Evolutionary conservation across 2,888 invertebrate species (phyloP), one percentile per base, ranked within the genome.

Genomic region (Parnassius apollo): DNA sequence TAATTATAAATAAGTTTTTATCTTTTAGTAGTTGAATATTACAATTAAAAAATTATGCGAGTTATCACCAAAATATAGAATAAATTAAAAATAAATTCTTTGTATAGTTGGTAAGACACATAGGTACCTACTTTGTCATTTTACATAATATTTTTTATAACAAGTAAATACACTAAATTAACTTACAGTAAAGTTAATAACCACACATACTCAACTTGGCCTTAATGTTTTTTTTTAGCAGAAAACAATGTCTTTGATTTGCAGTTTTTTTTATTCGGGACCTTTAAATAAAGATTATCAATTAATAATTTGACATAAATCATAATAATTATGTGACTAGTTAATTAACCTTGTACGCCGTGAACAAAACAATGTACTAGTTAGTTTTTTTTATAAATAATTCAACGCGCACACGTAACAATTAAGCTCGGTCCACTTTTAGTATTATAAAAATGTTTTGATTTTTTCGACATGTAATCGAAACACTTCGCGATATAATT

Each of bases 341-440:
- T 55, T 42, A 25, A 13, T 58, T 62, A 62, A 62, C 62, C 62
- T 62, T 62, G 62, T 35, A 25, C 54, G 54, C 44, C 50, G 57
- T 13, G 49, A 53, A 42, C 54, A 58, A 54, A 50, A 44, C 10
- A 62, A 49, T 35, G 35, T 35, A 35, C 4, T 13, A 49, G 13
- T 49, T 9, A n/a, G 49, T 58, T 42, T 53, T 50, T 49, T 42
- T 57, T 57, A 62, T 58, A 53, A 58, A 62, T 58, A 12, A 62
- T 62, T 62, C 25, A 62, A 58, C 44, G 42, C 4, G 46, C 45
- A 35, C n/a, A 45, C 8, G 18, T n/a, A 18, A 35, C 42, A 18
- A 51, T 46, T 52, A 52, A 46, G 46, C 46, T 57, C 57, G 22
- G 45, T 49, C 7, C 46, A 46, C 46, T 35, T 35, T 35, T 35